Evolutionary conservation across 2,797 vertebrate species (phyloP), one percentile per base, ranked within the genome.

Genomic region (Melanotaenia trifasciata): DNA sequence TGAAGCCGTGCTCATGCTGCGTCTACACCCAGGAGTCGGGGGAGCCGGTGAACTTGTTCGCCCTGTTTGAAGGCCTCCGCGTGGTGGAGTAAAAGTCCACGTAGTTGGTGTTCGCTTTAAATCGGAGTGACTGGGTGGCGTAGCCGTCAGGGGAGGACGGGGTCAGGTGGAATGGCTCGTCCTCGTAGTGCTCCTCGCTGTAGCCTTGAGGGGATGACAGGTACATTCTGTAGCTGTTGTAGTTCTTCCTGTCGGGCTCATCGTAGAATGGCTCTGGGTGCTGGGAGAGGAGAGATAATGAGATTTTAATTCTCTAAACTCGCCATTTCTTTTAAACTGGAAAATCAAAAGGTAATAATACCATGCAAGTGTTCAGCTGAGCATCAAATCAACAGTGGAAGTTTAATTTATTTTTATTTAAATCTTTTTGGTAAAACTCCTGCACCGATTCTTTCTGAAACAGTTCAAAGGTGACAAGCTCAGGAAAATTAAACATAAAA

Each of bases 71-170:
- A 93, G 97, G 97, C 92, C 94, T 93, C 87, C 96, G 95, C 62
- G 96, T 96, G 89, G 97, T 97, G 91, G 98, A 98, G 93, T 98
- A 99, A 95, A 99, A 99, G 95, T 99, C 98, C 94, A 99, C 97
- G 1, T 99, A 99, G 93, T 95, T 95, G 88, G 97, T 98, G 92
- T 96, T 95, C 43, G 96, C 95, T 93, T 98, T 98, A 85, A 98
- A 96, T 83, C 94, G 95, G n/a, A 97, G 96, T 11, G 96, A 94
- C 67, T 95, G 96, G 71, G 94, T 83, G 32, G 94, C 89, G 79
- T 97, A 97, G 90, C 96, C 96, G 58, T 97, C 91, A 24, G 96
- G 75, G 24, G 96, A 92, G 77, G 96, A 94, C 50, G 96, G 96
- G 71, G 95, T 96, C 81, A 96, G 95, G 72, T 96, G 96, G 78